Percentiles rank a stretch among this genome's conserved stretches.
phyloP scores from a whole-genome alignment of 2,113 vertebrate species.

The Benitochromis conjunctus region DNA sequence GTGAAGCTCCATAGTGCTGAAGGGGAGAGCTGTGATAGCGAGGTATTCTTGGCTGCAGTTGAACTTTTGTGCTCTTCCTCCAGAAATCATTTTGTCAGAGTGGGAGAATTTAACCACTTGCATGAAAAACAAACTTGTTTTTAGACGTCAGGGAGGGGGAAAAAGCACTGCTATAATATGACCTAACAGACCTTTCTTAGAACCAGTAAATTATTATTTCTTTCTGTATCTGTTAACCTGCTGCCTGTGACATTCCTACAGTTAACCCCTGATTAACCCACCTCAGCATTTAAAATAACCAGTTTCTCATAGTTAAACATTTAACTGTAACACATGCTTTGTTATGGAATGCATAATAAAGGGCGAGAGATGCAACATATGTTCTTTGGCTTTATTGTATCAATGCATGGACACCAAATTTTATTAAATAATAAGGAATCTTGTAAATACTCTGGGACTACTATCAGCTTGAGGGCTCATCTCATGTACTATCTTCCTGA shows the following conservation, averaged over 20 bases:
- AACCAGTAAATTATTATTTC: not conserved
- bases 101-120: not conserved
- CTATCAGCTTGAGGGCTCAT: not conserved
- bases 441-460: rapidly evolving
- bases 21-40: not conserved
- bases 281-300: constrained; percentile 33
- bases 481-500: not conserved
- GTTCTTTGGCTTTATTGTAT: not conserved
- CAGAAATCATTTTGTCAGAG: not conserved
- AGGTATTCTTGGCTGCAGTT: not conserved
- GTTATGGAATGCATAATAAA: not conserved
- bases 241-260: constrained; percentile 34
- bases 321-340: not conserved
- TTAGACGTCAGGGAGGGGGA: not conserved
- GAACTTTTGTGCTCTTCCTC: not conserved
- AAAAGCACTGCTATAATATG: not conserved
- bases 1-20: not conserved
- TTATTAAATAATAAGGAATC: not conserved
- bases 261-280: constrained; percentile 39
- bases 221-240: not conserved
- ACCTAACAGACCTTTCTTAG: not conserved
- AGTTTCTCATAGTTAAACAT: not conserved
- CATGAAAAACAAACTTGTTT: not conserved
- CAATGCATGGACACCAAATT: not conserved
- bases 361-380: rapidly evolving